Base-by-base conservation (phyloP, 2,113 vertebrate genomes). In the Bostrychus sinensis region DNA sequence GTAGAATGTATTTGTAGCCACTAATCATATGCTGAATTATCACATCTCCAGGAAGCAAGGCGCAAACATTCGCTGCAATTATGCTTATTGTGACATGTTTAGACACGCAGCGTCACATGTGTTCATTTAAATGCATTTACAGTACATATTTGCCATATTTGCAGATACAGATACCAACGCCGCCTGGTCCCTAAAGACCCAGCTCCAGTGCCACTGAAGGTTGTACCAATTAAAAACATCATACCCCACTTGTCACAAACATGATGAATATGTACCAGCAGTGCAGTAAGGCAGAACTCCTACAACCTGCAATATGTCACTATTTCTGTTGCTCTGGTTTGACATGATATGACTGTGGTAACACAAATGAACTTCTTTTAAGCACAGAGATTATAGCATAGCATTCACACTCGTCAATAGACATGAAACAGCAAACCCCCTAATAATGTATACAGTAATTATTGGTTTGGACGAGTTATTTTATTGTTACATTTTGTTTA, bases 191-290 rank as follows among this genome's bases (percentile, higher is more conserved):
- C 84, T 84, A 14, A 76, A 78, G 86, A 77, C 76, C 67, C 64
- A 73, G 80, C 77, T 62, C 66, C 51, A 23, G 64, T 77, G 72
- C 72, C 83, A 84, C 80, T 64, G 80, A 78, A 86, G 85, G 78
- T 85, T 88, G 83, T 85, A 84, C 74, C 83, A 91, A 90, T 91
- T 90, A 91, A 87, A 87, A 90, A 84, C 75, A 85, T 88, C 82
- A 80, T 86, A 84, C 83, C 80, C 67, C 39, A 74, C 66, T 87
- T 89, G 88, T 88, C 85, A 90, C 77, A 86, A 85, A 86, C 78
- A 84, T 91, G 86, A 91, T 89, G 84, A 88, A 89, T 89, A 86
- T 80, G 77, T 80, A 87, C 75, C 77, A 87, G 34, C 77, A 54
- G 83, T 75, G 83, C 87, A 85, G 68, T 76, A 83, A 86, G 71